These are phyloP conservation scores for Psilopsiagon aurifrons DNA, from an alignment of 2,113 vertebrate species.

Conservation along the genomic window DNA sequence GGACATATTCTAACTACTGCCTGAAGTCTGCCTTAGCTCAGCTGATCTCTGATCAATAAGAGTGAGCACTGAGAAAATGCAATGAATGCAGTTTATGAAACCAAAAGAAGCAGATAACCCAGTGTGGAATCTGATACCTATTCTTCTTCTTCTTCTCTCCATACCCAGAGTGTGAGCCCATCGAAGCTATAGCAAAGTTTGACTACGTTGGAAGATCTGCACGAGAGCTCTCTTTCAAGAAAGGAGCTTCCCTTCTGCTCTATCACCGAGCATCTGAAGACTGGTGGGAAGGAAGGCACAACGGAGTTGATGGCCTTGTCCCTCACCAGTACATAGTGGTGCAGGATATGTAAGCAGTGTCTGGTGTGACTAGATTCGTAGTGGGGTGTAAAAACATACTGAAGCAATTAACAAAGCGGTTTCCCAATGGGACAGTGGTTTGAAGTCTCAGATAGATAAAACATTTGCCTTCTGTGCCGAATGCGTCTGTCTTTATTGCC, in stretches of 20 bases:
- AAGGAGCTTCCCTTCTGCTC: conserved; percentile 94
- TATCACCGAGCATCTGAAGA: conserved; percentile 96
- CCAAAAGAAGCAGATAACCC: not conserved
- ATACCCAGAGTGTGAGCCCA: conserved; percentile 91
- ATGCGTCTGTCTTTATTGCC: not conserved
- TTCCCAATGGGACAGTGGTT: not conserved
- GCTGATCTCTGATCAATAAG: not conserved
- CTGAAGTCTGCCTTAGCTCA: not conserved
- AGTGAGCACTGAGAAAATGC: not conserved
- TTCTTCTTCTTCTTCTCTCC: not conserved
- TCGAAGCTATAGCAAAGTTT: conserved; percentile 98
- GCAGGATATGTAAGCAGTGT: conserved; percentile 92
- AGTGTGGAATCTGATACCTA: not conserved
- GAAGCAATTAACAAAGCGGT: not conserved
- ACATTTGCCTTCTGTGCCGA: not conserved
- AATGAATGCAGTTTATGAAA: not conserved
- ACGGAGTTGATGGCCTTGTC: conserved; percentile 94
- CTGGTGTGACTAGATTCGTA: not conserved
- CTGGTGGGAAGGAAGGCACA: conserved; percentile 99
- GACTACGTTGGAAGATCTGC: conserved; percentile 95
- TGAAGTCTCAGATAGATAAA: not conserved
- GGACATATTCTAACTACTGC: not conserved
- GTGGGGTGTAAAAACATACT: not conserved
- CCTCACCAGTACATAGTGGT: conserved; percentile 99
- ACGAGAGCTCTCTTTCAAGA: conserved; percentile 96